Conservation (phyloP, 1,140 invertebrate species). For the Monochamus saltuarius region DNA sequence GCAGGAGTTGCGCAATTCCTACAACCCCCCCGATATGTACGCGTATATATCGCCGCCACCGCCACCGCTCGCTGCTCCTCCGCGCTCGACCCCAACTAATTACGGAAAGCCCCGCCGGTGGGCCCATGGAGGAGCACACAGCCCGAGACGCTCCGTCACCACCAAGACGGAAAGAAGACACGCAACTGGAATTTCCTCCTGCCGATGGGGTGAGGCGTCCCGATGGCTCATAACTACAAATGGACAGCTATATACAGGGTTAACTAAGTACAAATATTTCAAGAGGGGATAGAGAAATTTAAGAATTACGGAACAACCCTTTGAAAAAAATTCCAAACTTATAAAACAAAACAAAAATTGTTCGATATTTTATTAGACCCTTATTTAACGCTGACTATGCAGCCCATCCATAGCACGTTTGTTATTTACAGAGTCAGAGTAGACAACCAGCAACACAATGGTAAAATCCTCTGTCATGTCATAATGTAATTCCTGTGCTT, state of each 20-base stretch:
- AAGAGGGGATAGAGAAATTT: no score
- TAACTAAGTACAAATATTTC: no score
- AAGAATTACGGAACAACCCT: no score
- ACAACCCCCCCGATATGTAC: conserved; percentile 23
- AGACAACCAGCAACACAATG: no score
- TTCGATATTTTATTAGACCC: no score
- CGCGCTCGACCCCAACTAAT: conserved; percentile 17
- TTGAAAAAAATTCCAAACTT: no score
- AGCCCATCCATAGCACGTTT: no score
- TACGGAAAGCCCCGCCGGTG: conserved; percentile 20
- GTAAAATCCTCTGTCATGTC: no score
- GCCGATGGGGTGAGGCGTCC: conserved; percentile 1
- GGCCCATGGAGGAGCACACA: conserved; percentile 22
- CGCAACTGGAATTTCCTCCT: conserved; percentile 21
- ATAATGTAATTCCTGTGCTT: no score
- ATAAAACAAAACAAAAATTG: no score
- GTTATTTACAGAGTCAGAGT: no score
- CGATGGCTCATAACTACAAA: neutral
- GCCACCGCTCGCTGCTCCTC: neutral
- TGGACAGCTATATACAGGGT: neutral
- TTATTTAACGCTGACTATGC: no score
- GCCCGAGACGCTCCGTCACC: conserved; percentile 18
- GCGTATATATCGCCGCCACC: conserved; percentile 13
- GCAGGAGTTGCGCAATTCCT: conserved; percentile 37
- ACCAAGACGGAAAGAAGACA: conserved; percentile 12